Evolutionary conservation across 2,888 invertebrate genomes (phyloP), one percentile per base, ranked within the genome.

Genomic region (Tipula confusa): DNA sequence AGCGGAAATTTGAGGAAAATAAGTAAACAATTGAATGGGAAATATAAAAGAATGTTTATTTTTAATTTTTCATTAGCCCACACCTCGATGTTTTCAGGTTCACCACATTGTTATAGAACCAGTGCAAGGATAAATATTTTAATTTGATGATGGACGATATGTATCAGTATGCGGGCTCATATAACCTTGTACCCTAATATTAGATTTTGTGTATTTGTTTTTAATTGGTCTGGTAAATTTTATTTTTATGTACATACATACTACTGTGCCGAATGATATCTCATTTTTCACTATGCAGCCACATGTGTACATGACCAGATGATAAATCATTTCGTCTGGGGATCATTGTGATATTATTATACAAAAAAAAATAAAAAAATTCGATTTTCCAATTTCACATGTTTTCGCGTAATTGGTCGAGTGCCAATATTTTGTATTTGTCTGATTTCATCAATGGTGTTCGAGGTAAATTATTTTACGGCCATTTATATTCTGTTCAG

Each of bases 371-470:
- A 43, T 2, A 15, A 43, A 15, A 43, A 43, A 3, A 24, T 9
- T 64, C 64, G 24, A 24, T 64, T 38, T 64, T 64, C 24, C 64
- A 24, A 64, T 64, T 64, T 64, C 64, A 64, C 64, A 64, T 24
- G 64, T 64, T 64, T 64, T 64, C 24, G 9, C 64, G 64, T 64
- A 64, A 64, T 64, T 64, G 64, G 64, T 24, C 64, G 64, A 7
- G 24, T 64, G 64, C 64, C 64, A 64, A 64, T 64, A 64, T 64
- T 64, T 64, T 64, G 64, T 64, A 24, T 64, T 64, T 64, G 64
- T 64, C 24, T 18, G 24, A n/a, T 18, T 64, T 64, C 64, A 64
- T 64, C 64, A 64, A 64, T 64, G 64, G 24, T 24, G 64, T 64
- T 18, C 24, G 24, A 64, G 64, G 6, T 24, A 18, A 15, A 43